Evolutionary conservation across 2,113 vertebrate genomes (phyloP), one percentile per base, ranked within the genome.

Genomic region (Kryptolebias marmoratus): DNA sequence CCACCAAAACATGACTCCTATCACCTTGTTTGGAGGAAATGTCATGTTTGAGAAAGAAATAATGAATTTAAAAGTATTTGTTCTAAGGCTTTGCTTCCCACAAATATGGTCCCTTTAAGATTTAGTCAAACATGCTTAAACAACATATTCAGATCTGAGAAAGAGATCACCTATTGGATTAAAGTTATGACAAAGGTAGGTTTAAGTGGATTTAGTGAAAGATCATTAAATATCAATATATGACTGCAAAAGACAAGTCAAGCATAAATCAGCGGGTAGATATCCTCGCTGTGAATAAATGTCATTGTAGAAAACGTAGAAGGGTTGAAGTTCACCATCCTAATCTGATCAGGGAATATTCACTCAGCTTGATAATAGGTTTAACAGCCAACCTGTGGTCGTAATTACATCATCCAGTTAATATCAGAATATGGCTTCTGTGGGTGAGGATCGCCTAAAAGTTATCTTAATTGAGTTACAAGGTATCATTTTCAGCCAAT

Each of bases 381-480:
- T 94, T 91, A 93, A 78, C 82, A 91, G 83, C 88, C 82, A 93
- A 92, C 84, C 88, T 90, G 85, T 81, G 89, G 81, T 84, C 77
- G 85, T 93, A 94, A 94, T 94, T 78, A 80, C 83, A 94, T 94
- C 84, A 91, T 87, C 77, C 81, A 88, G 90, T 93, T 92, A 91
- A 94, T 93, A 93, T 89, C 86, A 85, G 85, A 87, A 69, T 91
- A 92, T 36, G 50, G 80, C 80, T 81, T 87, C 68, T 78, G 82
- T 85, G 79, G 87, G 80, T 70, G 82, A 85, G 81, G 71, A 64
- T 54, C 78, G 84, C 89, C 85, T 77, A 82, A 84, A 91, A 93
- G 77, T 84, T 74, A 54, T 75, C 63, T 75, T 90, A 86, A 94
- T 90, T 82, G 68, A 83, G 85, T 94, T 92, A 89, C 27, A 31